Percentiles rank a stretch among this genome's conserved stretches.
Evolutionary conservation across 2,888 invertebrate species (phyloP).

Genomic region (Patella depressa): DNA sequence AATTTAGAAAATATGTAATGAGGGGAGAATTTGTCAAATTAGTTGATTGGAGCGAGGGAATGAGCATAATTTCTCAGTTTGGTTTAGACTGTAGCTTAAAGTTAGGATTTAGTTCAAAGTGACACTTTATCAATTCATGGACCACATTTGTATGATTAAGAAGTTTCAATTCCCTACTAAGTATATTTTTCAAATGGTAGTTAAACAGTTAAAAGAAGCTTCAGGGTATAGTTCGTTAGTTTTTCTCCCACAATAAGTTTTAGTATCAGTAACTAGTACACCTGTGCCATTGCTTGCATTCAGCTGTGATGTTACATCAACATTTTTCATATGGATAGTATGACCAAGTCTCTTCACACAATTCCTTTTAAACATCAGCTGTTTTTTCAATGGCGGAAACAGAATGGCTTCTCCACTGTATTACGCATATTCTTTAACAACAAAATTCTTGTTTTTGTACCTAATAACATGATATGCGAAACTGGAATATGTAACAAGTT

Average conservation of each 20-base stretch:
- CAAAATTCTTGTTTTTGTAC: not conserved
- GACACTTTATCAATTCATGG: too few relatives aligned
- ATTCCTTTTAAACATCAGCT: not conserved
- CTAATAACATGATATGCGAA: conserved; percentile 4
- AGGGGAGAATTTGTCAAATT: too few relatives aligned
- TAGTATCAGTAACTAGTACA: conserved; percentile 7
- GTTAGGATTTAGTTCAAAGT: too few relatives aligned
- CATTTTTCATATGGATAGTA: not conserved
- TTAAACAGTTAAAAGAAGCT: too few relatives aligned
- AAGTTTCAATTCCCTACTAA: too few relatives aligned
- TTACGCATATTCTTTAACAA: conserved; percentile 2
- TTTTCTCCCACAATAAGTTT: not conserved
- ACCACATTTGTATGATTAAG: too few relatives aligned
- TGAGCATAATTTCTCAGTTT: too few relatives aligned
- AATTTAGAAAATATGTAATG: too few relatives aligned
- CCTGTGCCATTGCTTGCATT: not conserved
- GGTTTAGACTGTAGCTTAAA: too few relatives aligned
- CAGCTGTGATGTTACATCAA: conserved; percentile 9
- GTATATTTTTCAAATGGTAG: too few relatives aligned
- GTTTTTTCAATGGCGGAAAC: conserved; percentile 9
- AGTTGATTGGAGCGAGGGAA: too few relatives aligned
- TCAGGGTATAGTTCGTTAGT: not conserved
- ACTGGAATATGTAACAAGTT: conserved; percentile 8
- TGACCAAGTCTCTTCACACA: not conserved
- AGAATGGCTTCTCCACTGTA: conserved; percentile 2